Percentiles rank a stretch among this genome's conserved stretches.
phyloP scores from a whole-genome alignment of 2,888 invertebrate genomes.

The Eristalinus sepulchralis region DNA sequence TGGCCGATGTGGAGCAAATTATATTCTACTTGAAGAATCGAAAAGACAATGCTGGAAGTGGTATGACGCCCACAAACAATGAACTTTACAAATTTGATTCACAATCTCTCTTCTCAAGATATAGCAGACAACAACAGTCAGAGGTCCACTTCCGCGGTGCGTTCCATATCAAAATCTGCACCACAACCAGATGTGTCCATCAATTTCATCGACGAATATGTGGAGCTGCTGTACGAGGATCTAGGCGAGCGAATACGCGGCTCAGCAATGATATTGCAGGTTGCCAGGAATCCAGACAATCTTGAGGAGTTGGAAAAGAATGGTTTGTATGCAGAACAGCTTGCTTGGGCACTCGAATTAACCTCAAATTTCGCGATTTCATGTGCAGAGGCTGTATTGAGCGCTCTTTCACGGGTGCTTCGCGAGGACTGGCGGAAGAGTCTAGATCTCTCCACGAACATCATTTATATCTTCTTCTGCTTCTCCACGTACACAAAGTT shows the following conservation, averaged over 20 bases:
- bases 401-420: slow-evolving; percentile 96
- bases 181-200: slow-evolving; percentile 86
- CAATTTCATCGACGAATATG: slow-evolving; percentile 94
- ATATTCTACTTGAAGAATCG: slow-evolving; percentile 93
- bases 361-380: not conserved
- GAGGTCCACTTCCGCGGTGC: slow-evolving; percentile 74
- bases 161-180: slow-evolving; percentile 74
- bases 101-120: slow-evolving; percentile 71
- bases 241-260: slow-evolving; percentile 95
- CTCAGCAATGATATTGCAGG: slow-evolving; percentile 93
- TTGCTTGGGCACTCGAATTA: not conserved
- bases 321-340: slow-evolving; percentile 83
- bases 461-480: slow-evolving; percentile 98
- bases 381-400: slow-evolving; percentile 92
- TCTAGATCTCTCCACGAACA: slow-evolving; percentile 97
- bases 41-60: slow-evolving; percentile 82
- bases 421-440: slow-evolving; percentile 99
- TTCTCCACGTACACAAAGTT: slow-evolving; percentile 98
- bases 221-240: slow-evolving; percentile 98
- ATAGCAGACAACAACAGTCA: slow-evolving; percentile 78
- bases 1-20: slow-evolving; percentile 92
- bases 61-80: slow-evolving; percentile 66
- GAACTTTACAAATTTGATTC: not conserved
- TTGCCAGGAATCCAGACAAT: slow-evolving; percentile 96
- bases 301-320: slow-evolving; percentile 95